phyloP scores from a whole-genome alignment of 2,113 vertebrate genomes.

The Serinus canaria region DNA sequence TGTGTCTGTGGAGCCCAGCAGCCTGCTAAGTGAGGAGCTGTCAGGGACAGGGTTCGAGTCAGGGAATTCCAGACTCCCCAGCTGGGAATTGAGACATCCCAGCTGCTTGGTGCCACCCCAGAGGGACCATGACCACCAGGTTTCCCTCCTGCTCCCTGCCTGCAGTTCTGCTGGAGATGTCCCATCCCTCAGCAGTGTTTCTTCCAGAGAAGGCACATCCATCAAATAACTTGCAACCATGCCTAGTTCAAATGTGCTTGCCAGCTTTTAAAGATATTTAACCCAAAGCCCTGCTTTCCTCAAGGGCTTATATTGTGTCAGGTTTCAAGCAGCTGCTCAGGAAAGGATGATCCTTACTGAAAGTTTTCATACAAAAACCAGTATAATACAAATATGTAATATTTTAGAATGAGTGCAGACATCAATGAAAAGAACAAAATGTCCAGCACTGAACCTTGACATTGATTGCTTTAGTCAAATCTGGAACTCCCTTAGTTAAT shows the following conservation, averaged over 20 bases:
- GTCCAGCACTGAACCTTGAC: neutral
- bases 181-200: fast-evolving
- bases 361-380: neutral
- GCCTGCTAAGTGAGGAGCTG: neutral
- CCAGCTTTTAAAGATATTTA: neutral
- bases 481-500: neutral
- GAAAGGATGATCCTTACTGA: neutral
- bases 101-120: neutral
- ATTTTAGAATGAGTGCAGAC: neutral
- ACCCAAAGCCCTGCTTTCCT: neutral
- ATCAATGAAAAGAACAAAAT: neutral
- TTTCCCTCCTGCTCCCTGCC: neutral
- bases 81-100: neutral
- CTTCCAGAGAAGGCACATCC: neutral
- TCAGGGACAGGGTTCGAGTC: neutral
- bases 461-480: neutral
- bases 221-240: neutral
- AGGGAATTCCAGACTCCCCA: neutral
- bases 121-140: neutral
- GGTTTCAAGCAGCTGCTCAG: neutral
- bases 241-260: neutral
- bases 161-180: fast-evolving
- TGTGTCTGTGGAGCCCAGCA: neutral
- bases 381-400: too few relatives aligned
- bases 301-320: neutral